phyloP scores from a whole-genome alignment of 2,888 invertebrate species.

The Tethea ocularis region DNA sequence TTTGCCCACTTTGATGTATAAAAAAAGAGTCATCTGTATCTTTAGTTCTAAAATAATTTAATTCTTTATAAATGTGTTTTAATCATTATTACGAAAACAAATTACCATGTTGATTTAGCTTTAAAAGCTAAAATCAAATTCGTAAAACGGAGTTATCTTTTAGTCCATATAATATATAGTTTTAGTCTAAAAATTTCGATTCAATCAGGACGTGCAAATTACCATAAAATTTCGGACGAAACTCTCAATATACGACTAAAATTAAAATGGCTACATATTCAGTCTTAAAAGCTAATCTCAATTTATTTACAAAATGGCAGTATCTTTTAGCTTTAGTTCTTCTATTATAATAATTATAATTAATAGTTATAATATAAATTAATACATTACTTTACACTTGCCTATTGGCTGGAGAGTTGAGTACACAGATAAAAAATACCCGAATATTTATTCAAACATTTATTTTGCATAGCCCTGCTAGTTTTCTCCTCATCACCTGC shows the following conservation, averaged over 20 bases:
- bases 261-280: conserved; percentile 51
- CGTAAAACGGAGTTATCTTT: conserved; percentile 6
- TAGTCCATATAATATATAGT: conserved; percentile 15
- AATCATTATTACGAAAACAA: no score
- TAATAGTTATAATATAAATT: conserved; percentile 10
- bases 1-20: no score
- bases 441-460: neutral
- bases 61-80: no score
- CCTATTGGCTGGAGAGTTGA: neutral
- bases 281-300: conserved; percentile 61
- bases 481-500: no score
- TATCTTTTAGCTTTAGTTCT: conserved; percentile 72
- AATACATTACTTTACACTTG: neutral
- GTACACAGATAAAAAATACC: neutral
- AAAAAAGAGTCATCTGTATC: no score
- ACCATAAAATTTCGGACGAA: conserved; percentile 63
- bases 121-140: no score
- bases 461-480: no score
- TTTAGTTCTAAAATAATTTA: no score
- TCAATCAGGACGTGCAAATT: conserved; percentile 68
- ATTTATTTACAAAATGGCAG: conserved; percentile 74
- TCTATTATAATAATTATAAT: conserved; percentile 23
- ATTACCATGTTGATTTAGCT: no score
- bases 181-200: conserved; percentile 55
- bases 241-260: conserved; percentile 13